phyloP scores from a whole-genome alignment of 1,140 invertebrate genomes.

The Parapsyche elsis region DNA sequence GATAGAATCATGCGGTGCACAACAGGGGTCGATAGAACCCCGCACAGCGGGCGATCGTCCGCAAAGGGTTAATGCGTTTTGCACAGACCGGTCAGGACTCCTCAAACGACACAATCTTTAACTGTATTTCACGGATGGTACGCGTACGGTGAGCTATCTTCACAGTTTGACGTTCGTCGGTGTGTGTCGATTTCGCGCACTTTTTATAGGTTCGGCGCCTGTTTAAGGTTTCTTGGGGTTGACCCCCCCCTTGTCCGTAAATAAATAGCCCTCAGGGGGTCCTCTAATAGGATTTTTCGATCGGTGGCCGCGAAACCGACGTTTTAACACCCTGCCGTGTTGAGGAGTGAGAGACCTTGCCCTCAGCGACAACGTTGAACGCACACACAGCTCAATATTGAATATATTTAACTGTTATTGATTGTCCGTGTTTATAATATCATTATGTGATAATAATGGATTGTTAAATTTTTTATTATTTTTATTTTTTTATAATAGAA shows the following conservation, averaged over 20 bases:
- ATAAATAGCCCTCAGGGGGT: constrained; percentile 37
- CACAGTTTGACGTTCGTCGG: no score
- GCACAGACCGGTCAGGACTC: no score
- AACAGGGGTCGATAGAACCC: neutral
- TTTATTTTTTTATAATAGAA: no score
- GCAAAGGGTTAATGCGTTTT: no score
- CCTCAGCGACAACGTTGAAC: constrained; percentile 31
- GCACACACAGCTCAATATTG: constrained; percentile 18
- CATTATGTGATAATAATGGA: neutral
- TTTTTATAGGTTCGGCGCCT: no score
- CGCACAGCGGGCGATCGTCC: neutral
- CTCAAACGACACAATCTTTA: no score
- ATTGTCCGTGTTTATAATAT: neutral
- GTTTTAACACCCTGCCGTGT: constrained; percentile 33
- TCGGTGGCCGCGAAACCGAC: constrained; percentile 14
- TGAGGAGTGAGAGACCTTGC: constrained; percentile 29
- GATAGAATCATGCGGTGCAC: neutral
- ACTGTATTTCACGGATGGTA: no score
- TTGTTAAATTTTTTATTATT: no score
- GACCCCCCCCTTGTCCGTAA: constrained; percentile 3
- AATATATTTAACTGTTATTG: neutral
- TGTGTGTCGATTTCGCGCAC: no score
- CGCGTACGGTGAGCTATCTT: no score
- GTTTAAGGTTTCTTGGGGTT: no score
- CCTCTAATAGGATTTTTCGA: constrained; percentile 32